Percentiles rank a stretch among this genome's conserved stretches.
Evolutionary conservation across 2,888 invertebrate species (phyloP).

Genomic region (Steinernema carpocapsae): DNA sequence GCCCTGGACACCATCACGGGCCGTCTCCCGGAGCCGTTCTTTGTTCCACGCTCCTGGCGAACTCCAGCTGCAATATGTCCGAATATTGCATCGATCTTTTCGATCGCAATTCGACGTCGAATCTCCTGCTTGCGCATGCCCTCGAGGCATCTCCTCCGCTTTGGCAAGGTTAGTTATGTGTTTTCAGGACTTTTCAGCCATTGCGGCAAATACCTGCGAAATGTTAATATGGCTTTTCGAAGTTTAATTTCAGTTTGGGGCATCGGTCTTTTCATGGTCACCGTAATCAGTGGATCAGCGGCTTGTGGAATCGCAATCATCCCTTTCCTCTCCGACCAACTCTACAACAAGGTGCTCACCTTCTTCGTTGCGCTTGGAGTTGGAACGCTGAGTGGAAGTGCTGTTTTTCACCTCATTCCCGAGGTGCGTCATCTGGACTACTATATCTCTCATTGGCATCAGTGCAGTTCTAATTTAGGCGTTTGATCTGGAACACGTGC

Average conservation of each 20-base stretch:
- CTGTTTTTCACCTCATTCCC: slow-evolving; percentile 75
- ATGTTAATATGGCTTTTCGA: too few species aligned
- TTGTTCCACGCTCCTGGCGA: slow-evolving; percentile 9
- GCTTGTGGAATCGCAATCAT: slow-evolving; percentile 6
- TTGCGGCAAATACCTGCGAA: too few species aligned
- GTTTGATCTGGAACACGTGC: slow-evolving; percentile 28
- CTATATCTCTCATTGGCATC: slow-evolving; percentile 31
- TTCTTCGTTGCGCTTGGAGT: slow-evolving; percentile 75
- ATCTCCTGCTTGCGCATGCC: background rate
- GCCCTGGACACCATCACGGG: background rate
- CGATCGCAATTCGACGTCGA: background rate
- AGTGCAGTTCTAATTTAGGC: slow-evolving; percentile 8
- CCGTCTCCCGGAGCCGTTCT: background rate
- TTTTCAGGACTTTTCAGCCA: background rate
- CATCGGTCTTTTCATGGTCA: slow-evolving; percentile 2
- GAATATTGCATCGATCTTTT: slow-evolving; percentile 13
- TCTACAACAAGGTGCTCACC: slow-evolving; percentile 67
- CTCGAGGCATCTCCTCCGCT: background rate
- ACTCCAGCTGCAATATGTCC: slow-evolving; percentile 2
- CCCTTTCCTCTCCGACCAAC: background rate
- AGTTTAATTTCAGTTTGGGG: slow-evolving; percentile 12
- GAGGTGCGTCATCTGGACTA: slow-evolving; percentile 70
- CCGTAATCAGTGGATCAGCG: slow-evolving; percentile 3
- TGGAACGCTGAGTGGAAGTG: slow-evolving; percentile 75
- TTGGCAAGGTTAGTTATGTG: slow-evolving; percentile 20